Evolutionary conservation across 1,140 invertebrate genomes (phyloP), one percentile per base, ranked within the genome.

Genomic region (Magallana ariakensis): DNA sequence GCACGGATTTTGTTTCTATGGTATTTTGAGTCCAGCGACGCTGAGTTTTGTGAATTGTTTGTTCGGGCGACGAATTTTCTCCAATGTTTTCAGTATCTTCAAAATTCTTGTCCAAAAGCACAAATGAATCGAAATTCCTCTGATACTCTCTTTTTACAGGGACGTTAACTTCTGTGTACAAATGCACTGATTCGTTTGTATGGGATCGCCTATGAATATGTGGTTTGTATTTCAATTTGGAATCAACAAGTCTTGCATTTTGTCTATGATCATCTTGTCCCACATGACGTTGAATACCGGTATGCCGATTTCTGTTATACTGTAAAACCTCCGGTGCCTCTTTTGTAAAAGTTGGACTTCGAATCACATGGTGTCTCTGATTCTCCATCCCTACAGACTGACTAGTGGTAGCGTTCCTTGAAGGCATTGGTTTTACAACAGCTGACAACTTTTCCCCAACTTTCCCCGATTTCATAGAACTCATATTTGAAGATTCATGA

Each of bases 101-200:
- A 33, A 75, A 75, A 75, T 75, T 75, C 33, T 75, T 75, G 8
- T 75, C 66, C 22, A 75, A 26, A 26, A 75, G 66, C 66, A 75
- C 66, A 75, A 75, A 75, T 46, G 66, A 75, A 33, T 75, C 66
- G 26, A 75, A 75, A 19, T 75, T 26, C 26, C 33, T 75, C 8
- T 75, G 66, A 75, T 75, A 75, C 9, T 75, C 66, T 13, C 22
- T 33, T 75, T 75, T 75, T 13, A 26, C 22, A 10, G 66, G 66
- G 0, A 33, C 66, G 10, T 75, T 13, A 8, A 75, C 26, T 22
- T 75, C 66, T 13, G 66, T 75, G 22, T 75, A 75, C 66, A 75
- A 26, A 26, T 75, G 66, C 13, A 33, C 66, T 26, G 66, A 19
- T 13, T 75, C 66, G 11, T 75, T 75, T 75, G 19, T 13, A 33